Conservation (phyloP, 2,888 invertebrate genomes). For the Rosalia funebris region DNA sequence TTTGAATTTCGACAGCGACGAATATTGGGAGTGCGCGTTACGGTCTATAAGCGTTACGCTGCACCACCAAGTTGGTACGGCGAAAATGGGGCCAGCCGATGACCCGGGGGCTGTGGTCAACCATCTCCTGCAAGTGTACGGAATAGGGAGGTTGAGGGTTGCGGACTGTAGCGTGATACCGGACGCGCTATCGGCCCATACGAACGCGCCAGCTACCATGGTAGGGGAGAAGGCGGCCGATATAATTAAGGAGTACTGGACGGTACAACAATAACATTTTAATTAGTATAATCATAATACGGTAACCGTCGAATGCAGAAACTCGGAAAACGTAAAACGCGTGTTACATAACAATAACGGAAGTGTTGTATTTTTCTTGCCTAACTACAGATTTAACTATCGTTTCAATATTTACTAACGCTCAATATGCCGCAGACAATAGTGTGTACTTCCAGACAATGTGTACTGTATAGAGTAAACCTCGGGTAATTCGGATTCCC, state of each 20-base stretch:
- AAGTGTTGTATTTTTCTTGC: too few relatives aligned
- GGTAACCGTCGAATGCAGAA: too few relatives aligned
- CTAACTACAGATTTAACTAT: too few relatives aligned
- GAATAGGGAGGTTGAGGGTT: conserved; percentile 71
- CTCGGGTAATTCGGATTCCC: too few relatives aligned
- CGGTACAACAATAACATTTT: too few relatives aligned
- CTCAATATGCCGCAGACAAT: too few relatives aligned
- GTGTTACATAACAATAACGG: too few relatives aligned
- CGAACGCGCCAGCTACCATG: conserved; percentile 76
- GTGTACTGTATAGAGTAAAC: too few relatives aligned
- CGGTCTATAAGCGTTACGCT: conserved; percentile 71
- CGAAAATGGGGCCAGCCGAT: conserved; percentile 66
- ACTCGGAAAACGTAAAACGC: too few relatives aligned
- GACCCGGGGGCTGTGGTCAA: conserved; percentile 66
- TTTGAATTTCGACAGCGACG: conserved; percentile 68
- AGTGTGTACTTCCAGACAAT: too few relatives aligned
- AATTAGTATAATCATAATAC: too few relatives aligned
- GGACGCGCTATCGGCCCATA: conserved; percentile 72
- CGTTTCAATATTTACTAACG: too few relatives aligned
- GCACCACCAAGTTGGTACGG: conserved; percentile 74
- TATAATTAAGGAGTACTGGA: conserved; percentile 69
- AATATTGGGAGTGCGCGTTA: conserved; percentile 75
- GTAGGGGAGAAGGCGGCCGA: conserved; percentile 78
- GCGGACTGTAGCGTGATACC: conserved; percentile 78
- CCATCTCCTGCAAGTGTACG: conserved; percentile 65